These are phyloP conservation scores for Bombus balteatus DNA, from an alignment of 1,140 invertebrate species.

Conservation along the genomic window DNA sequence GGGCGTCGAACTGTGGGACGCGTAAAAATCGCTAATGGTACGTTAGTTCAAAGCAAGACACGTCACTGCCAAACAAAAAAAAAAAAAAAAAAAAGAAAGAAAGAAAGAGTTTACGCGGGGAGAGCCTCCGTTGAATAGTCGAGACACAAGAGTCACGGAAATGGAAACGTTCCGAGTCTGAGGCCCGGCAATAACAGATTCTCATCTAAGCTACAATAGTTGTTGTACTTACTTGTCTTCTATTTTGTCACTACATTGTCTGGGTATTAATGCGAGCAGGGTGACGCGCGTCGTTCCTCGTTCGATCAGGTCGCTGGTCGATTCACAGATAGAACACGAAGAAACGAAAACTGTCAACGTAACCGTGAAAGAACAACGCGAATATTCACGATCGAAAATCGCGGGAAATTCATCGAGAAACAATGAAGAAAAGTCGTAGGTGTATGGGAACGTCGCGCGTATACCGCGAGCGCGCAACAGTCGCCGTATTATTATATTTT, in stretches of 20 bases:
- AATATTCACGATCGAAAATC: too few species aligned
- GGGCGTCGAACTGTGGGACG: too few species aligned
- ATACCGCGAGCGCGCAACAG: constrained; percentile 47
- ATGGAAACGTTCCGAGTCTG: constrained; percentile 66
- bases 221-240: constrained; percentile 81
- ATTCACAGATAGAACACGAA: neutral
- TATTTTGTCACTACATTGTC: constrained; percentile 72
- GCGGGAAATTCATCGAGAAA: neutral
- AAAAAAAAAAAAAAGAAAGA: neutral
- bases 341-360: neutral
- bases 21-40: neutral
- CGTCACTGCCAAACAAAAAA: constrained; percentile 58
- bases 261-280: constrained; percentile 60
- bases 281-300: constrained; percentile 56
- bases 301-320: neutral
- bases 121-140: neutral
- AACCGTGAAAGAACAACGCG: too few species aligned
- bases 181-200: constrained; percentile 79
- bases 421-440: too few species aligned
- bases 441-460: constrained; percentile 55
- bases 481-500: constrained; percentile 77
- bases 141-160: constrained; percentile 1
- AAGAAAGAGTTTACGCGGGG: neutral
- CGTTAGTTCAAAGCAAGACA: constrained; percentile 40
- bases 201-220: constrained; percentile 82